phyloP scores from a whole-genome alignment of 2,888 invertebrate genomes.

The Mythimna lalbum region DNA sequence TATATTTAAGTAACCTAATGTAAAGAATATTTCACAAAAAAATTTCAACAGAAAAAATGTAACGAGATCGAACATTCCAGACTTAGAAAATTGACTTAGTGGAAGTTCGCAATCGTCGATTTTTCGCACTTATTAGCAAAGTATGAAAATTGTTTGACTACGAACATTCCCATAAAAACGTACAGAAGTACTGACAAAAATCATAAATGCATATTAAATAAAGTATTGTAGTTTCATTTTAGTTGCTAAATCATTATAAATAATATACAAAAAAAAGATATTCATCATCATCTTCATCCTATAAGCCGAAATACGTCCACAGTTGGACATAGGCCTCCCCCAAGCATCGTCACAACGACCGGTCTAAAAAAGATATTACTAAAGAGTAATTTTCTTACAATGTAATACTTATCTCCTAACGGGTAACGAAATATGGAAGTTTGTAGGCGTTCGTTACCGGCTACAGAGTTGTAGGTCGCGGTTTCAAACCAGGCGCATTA shows the following conservation, averaged over 20 bases:
- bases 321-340: no score
- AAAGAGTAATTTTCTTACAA: no score
- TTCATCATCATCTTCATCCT: no score
- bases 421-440: no score
- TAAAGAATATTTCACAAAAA: slow-evolving; percentile 7
- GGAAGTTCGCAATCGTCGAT: not conserved
- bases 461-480: no score
- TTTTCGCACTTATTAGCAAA: not conserved
- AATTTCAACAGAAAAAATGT: not conserved
- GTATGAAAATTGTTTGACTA: not conserved
- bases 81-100: not conserved
- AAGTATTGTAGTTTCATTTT: not conserved
- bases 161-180: not conserved
- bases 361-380: no score
- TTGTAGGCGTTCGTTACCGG: no score
- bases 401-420: no score
- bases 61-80: slow-evolving; percentile 23
- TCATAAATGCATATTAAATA: slow-evolving; percentile 22
- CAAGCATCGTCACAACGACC: no score
- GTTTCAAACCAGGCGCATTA: no score
- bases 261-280: not conserved
- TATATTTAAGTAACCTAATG: slow-evolving; percentile 28
- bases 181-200: not conserved
- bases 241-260: not conserved
- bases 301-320: no score